These are phyloP conservation scores for Hypomecis atomaria DNA, from an alignment of 2,888 invertebrate species.

Conservation along the genomic window DNA sequence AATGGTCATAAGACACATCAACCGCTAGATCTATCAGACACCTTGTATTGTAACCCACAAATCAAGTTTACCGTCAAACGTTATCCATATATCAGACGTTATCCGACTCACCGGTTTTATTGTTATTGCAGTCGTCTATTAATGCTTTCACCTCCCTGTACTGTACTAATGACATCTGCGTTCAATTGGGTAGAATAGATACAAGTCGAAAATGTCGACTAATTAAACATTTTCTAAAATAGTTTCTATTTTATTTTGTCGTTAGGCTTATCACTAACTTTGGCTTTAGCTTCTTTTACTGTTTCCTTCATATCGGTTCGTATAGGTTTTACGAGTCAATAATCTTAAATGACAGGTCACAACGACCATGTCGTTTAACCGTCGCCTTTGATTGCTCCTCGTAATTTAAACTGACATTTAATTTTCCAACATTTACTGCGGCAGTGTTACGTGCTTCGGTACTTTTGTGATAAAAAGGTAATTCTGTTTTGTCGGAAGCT, in stretches of 20 bases:
- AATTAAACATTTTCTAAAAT: too few species aligned
- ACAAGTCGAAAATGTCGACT: too few species aligned
- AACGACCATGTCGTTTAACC: slow-evolving; percentile 23
- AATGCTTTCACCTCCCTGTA: too few species aligned
- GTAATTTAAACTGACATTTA: slow-evolving; percentile 29
- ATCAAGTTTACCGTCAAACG: slow-evolving; percentile 42
- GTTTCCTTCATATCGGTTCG: slow-evolving; percentile 1
- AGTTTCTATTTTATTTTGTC: too few species aligned
- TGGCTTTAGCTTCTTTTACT: slow-evolving; percentile 5
- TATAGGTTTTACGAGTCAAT: slow-evolving; percentile 15
- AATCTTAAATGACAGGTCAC: slow-evolving; percentile 23
- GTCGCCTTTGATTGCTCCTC: slow-evolving; percentile 24
- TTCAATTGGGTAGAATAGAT: too few species aligned
- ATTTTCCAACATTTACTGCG: slow-evolving; percentile 14
- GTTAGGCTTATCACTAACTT: not conserved
- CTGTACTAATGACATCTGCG: too few species aligned
- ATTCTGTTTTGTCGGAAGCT: slow-evolving; percentile 2
- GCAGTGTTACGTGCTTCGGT: slow-evolving; percentile 12
- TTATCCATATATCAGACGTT: slow-evolving; percentile 43
- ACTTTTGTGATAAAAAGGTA: slow-evolving; percentile 5
- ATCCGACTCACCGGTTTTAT: slow-evolving; percentile 45
- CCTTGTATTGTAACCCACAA: slow-evolving; percentile 33
- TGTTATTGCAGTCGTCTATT: too few species aligned
- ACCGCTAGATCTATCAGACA: slow-evolving; percentile 35
- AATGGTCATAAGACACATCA: slow-evolving; percentile 8